phyloP scores from a whole-genome alignment of 2,888 invertebrate genomes.

The Spilarctia lutea region DNA sequence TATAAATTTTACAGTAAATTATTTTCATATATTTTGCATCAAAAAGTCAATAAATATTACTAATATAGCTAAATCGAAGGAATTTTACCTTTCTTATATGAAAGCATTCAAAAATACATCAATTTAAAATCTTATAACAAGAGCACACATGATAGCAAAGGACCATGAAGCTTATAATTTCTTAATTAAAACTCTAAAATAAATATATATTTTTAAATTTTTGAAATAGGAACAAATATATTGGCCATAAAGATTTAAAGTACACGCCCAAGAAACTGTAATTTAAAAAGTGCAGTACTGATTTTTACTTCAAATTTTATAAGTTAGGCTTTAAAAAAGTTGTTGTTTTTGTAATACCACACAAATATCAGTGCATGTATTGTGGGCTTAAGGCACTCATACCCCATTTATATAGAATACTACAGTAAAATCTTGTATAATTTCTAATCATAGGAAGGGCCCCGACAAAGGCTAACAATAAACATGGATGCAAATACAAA shows the following conservation, averaged over 20 bases:
- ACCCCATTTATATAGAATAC: slow-evolving; percentile 12
- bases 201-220: not conserved
- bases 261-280: not conserved
- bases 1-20: slow-evolving; percentile 4
- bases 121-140: not conserved
- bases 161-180: slow-evolving; percentile 1
- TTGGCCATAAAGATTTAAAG: not conserved
- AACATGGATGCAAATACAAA: slow-evolving; percentile 94
- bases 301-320: not conserved
- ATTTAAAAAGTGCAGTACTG: not conserved
- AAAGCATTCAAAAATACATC: slow-evolving; percentile 1
- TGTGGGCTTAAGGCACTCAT: slow-evolving; percentile 38
- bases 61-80: slow-evolving; percentile 27
- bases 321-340: not conserved
- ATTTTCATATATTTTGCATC: slow-evolving; percentile 7
- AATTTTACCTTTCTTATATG: slow-evolving; percentile 14
- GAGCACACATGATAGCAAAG: not conserved
- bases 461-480: slow-evolving; percentile 87
- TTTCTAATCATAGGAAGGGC: slow-evolving; percentile 86
- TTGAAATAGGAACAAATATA: slow-evolving; percentile 17
- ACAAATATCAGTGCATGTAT: slow-evolving; percentile 18
- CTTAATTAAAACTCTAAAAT: not conserved
- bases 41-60: slow-evolving; percentile 26
- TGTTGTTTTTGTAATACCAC: slow-evolving; percentile 1
- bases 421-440: slow-evolving; percentile 7